Evolutionary conservation across 2,113 vertebrate genomes (phyloP).

Genomic region (Actenoides lindsayi): DNA sequence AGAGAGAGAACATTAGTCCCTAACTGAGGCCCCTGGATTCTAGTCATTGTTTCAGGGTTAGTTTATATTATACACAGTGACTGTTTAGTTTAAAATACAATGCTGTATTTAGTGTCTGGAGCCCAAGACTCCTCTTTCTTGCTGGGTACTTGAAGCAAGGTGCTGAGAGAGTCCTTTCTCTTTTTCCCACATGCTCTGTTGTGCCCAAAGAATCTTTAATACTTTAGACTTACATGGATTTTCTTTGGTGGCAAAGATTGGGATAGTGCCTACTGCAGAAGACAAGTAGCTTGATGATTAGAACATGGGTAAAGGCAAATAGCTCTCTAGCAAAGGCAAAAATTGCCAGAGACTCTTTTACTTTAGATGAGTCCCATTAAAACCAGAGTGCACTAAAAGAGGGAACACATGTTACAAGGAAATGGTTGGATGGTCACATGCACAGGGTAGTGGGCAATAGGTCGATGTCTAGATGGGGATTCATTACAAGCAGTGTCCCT

Average conservation of each 20-base stretch:
- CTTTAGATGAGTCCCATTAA: background rate
- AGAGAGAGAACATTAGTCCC: background rate
- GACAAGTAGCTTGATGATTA: background rate
- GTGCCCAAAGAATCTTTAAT: background rate
- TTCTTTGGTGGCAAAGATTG: background rate
- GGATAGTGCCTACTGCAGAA: background rate
- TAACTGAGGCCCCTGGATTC: slow-evolving; percentile 8
- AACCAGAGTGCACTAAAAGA: background rate
- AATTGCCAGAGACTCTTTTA: background rate
- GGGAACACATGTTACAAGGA: background rate
- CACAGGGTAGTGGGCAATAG: background rate
- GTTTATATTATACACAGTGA: background rate
- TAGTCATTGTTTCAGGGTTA: background rate
- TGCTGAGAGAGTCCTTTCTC: background rate
- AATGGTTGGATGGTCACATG: background rate
- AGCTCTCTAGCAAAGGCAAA: background rate
- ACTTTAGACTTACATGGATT: background rate
- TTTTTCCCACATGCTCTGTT: background rate
- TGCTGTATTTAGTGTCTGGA: background rate
- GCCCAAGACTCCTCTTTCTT: background rate
- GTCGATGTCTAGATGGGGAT: background rate
- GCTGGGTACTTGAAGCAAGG: background rate
- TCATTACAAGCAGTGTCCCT: background rate
- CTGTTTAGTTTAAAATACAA: slow-evolving; percentile 25
- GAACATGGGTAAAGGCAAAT: background rate